Percentiles rank a stretch among this genome's conserved stretches.
Evolutionary conservation across 2,797 vertebrate genomes (phyloP).

Genomic region (Iguana delicatissima): DNA sequence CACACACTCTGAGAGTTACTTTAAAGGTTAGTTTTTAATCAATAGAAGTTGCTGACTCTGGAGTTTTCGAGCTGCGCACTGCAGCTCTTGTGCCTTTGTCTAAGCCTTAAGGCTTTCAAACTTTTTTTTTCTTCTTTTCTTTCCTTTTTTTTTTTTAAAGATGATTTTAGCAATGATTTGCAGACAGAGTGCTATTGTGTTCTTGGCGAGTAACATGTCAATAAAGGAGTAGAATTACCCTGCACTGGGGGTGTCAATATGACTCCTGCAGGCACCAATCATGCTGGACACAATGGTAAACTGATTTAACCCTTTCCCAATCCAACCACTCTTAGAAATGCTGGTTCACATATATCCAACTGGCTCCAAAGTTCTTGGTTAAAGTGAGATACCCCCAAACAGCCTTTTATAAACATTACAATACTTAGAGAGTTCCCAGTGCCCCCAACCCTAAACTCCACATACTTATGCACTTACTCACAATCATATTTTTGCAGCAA

Average conservation of each 20-base stretch:
- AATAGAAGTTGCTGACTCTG: constrained; percentile 99
- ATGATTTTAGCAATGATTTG: constrained; percentile 89
- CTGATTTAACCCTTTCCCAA: constrained; percentile 81
- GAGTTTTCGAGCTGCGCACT: constrained; percentile 89
- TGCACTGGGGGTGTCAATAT: constrained; percentile 79
- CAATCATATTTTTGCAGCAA: background rate
- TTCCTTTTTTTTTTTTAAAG: constrained; percentile 80
- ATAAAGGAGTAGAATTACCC: constrained; percentile 78
- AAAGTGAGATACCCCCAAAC: constrained; percentile 58
- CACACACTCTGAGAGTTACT: constrained; percentile 92
- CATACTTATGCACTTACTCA: constrained; percentile 16
- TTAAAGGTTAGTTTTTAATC: constrained; percentile 99
- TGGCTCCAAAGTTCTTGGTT: constrained; percentile 69
- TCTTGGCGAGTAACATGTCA: constrained; percentile 82
- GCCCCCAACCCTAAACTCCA: too few relatives aligned
- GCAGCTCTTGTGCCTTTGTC: constrained; percentile 91
- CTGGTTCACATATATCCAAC: constrained; percentile 53
- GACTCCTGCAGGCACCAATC: constrained; percentile 78
- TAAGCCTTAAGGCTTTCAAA: constrained; percentile 83
- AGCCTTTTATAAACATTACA: constrained; percentile 44
- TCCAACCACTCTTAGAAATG: constrained; percentile 55
- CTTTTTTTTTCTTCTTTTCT: constrained; percentile 60
- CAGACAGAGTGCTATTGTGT: constrained; percentile 84
- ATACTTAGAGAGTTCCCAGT: too few relatives aligned
- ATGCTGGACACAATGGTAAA: constrained; percentile 76